Percentiles rank a stretch among this genome's conserved stretches.
These are phyloP conservation scores for Malurus alboscapulatus DNA, from an alignment of 2,113 vertebrate species.

Conservation along the genomic window DNA sequence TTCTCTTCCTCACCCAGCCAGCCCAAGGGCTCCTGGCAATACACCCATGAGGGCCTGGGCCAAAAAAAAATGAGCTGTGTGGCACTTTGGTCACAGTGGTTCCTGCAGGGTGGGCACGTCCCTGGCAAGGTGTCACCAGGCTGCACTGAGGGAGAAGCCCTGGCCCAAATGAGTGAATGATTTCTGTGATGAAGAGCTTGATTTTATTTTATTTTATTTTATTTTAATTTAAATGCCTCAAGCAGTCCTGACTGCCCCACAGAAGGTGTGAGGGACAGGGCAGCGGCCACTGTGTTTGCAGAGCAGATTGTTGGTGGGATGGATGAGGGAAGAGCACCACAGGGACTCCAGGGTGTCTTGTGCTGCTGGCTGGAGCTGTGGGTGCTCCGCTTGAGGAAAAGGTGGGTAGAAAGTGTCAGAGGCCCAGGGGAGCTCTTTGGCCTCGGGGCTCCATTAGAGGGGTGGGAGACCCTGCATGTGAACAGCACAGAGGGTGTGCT, in stretches of 20 bases:
- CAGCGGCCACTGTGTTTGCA: background rate
- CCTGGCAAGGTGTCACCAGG: background rate
- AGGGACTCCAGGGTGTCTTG: rapidly evolving
- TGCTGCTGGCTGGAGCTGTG: background rate
- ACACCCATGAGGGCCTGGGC: background rate
- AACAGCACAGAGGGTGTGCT: background rate
- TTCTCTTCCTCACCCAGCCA: background rate
- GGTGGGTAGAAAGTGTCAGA: rapidly evolving
- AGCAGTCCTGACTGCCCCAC: background rate
- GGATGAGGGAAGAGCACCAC: rapidly evolving
- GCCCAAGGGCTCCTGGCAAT: background rate
- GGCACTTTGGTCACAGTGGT: rapidly evolving
- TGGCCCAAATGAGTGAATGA: background rate
- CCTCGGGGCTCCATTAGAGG: rapidly evolving
- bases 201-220: background rate
- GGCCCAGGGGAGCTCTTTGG: background rate
- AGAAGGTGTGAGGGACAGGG: background rate
- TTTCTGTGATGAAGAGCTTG: background rate
- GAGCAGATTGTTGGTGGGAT: background rate
- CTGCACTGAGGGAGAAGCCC: rapidly evolving
- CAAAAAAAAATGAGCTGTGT: rapidly evolving
- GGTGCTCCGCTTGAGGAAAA: background rate
- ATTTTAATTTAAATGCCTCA: too few species aligned
- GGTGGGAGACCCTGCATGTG: rapidly evolving
- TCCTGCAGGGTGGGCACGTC: background rate